phyloP scores from a whole-genome alignment of 2,888 invertebrate genomes.

The Notocelia uddmanniana region DNA sequence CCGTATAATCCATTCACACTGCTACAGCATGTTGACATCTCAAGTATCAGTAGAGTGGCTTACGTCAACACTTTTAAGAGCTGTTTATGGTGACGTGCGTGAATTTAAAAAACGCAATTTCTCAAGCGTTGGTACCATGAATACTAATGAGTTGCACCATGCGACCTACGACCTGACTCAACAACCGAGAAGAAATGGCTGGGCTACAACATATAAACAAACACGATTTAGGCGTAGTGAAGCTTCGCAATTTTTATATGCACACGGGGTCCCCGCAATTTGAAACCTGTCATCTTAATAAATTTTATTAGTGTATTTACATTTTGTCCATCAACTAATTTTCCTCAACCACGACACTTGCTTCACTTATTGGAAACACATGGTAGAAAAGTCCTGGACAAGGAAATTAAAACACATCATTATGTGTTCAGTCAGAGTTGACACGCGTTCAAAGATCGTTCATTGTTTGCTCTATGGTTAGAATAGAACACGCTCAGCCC shows the following conservation, averaged over 20 bases:
- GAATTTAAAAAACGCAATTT: constrained; percentile 28
- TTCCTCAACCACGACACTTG: not conserved
- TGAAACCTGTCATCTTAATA: not conserved
- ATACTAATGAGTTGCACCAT: constrained; percentile 35
- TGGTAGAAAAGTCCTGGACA: not conserved
- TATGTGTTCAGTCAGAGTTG: not conserved
- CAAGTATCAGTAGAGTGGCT: constrained; percentile 1
- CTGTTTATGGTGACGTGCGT: constrained; percentile 5
- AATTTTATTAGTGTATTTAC: not conserved
- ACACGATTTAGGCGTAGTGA: not conserved
- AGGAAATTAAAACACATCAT: not conserved
- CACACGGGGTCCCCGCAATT: not conserved
- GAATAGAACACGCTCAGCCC: not conserved
- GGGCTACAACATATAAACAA: not conserved
- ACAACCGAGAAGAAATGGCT: not conserved
- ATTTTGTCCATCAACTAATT: not conserved
- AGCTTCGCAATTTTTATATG: not conserved
- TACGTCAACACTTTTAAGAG: constrained; percentile 8
- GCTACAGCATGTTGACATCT: not conserved
- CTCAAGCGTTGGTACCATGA: constrained; percentile 31
- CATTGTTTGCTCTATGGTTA: not conserved
- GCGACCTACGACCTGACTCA: constrained; percentile 7
- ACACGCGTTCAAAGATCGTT: not conserved
- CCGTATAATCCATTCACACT: not conserved
- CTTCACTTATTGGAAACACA: not conserved